phyloP scores from a whole-genome alignment of 1,140 invertebrate genomes.

The Rhopalosiphum padi region DNA sequence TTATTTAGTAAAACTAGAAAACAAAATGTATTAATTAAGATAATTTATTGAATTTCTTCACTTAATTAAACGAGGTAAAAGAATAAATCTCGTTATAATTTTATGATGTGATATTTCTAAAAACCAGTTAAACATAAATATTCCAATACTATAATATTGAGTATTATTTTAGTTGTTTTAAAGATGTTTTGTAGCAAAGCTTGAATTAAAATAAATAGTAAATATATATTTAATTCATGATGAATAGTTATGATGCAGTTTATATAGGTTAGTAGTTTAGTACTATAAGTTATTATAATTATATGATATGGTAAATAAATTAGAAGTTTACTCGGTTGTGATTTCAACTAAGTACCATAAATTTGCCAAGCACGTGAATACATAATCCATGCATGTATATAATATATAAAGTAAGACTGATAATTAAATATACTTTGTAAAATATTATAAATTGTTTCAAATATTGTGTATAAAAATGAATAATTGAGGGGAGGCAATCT shows the following conservation, averaged over 20 bases:
- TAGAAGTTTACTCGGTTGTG: not conserved
- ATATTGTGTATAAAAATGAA: not conserved
- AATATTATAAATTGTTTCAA: not conserved
- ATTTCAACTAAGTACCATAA: not conserved
- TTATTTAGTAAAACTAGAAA: not conserved
- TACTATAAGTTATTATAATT: not conserved
- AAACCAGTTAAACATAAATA: too few relatives aligned
- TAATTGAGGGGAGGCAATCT: not conserved
- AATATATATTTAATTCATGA: not conserved
- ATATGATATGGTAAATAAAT: not conserved
- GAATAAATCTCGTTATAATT: not conserved
- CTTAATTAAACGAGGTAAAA: not conserved
- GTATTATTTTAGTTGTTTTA: not conserved
- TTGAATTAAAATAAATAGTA: not conserved
- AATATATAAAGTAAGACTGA: not conserved
- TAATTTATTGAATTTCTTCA: not conserved
- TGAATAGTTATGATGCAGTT: not conserved
- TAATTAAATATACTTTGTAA: not conserved
- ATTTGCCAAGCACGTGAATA: not conserved
- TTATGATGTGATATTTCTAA: too few relatives aligned
- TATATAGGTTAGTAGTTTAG: not conserved
- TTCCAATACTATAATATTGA: too few relatives aligned
- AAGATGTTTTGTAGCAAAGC: not conserved
- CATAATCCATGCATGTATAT: not conserved
- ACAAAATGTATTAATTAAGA: not conserved